Percentiles rank a stretch among this genome's conserved stretches.
phyloP scores from a whole-genome alignment of 2,797 vertebrate genomes.

The Echiichthys vipera region DNA sequence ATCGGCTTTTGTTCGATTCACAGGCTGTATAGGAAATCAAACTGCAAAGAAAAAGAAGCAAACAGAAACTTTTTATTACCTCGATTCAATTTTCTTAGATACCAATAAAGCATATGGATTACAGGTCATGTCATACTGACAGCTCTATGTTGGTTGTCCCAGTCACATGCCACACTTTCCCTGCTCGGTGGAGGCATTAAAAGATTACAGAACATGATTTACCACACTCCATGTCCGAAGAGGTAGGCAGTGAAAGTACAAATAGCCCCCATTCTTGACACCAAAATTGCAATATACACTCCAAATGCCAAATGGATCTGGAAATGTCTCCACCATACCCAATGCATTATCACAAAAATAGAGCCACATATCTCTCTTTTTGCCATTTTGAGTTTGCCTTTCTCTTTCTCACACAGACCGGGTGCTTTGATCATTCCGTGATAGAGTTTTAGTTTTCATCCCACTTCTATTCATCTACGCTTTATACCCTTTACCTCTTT shows the following conservation, averaged over 20 bases:
- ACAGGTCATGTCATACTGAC: not conserved
- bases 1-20: not conserved
- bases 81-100: constrained; percentile 29
- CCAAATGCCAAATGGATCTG: constrained; percentile 34
- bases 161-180: not conserved
- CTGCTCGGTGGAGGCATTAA: not conserved
- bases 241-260: constrained; percentile 15
- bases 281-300: not conserved
- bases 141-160: not conserved
- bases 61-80: constrained; percentile 7
- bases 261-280: constrained; percentile 20
- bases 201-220: not conserved
- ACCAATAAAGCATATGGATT: constrained; percentile 15
- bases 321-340: constrained; percentile 19
- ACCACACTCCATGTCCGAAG: not conserved
- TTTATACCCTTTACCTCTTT: constrained; percentile 35
- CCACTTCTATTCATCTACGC: constrained; percentile 35
- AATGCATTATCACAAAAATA: constrained; percentile 30
- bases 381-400: constrained; percentile 32
- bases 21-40: not conserved
- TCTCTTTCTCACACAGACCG: constrained; percentile 4
- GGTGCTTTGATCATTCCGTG: constrained; percentile 42
- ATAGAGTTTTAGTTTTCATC: constrained; percentile 51
- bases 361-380: constrained; percentile 10
- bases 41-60: not conserved